Conservation (phyloP, 2,888 invertebrate genomes). For the Antheraea yamamai region DNA sequence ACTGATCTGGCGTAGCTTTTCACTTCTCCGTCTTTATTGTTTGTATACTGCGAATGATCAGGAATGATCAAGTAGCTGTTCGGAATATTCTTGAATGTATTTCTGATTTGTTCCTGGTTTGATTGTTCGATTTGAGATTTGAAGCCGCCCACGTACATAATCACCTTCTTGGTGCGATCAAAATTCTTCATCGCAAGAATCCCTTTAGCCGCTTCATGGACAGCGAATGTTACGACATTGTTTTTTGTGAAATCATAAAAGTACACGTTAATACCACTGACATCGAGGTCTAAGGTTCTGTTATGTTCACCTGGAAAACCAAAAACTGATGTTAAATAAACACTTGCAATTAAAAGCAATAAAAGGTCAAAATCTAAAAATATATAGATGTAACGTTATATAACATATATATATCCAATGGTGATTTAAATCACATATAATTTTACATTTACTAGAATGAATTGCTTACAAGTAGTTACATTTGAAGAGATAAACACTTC, state of each 20-base stretch:
- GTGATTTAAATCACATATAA: not conserved
- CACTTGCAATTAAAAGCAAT: too few species aligned
- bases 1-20: constrained; percentile 71
- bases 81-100: constrained; percentile 59
- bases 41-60: constrained; percentile 70
- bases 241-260: constrained; percentile 61
- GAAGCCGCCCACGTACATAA: constrained; percentile 68
- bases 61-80: constrained; percentile 71
- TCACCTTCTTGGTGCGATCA: constrained; percentile 43
- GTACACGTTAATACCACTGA: constrained; percentile 58
- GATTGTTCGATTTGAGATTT: constrained; percentile 31
- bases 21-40: constrained; percentile 56
- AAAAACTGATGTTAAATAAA: not conserved
- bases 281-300: constrained; percentile 54
- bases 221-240: constrained; percentile 47
- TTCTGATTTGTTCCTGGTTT: constrained; percentile 38
- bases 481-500: not conserved
- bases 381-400: too few species aligned
- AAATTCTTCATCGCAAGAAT: constrained; percentile 36
- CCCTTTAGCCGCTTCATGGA: constrained; percentile 55
- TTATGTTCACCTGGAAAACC: constrained; percentile 56
- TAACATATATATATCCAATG: not conserved
- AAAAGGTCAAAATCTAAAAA: too few species aligned
- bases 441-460: not conserved
- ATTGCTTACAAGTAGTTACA: not conserved